These are phyloP conservation scores for Eulemur mongoz DNA, from an alignment of 2,797 vertebrate genomes.

Conservation along the genomic window DNA sequence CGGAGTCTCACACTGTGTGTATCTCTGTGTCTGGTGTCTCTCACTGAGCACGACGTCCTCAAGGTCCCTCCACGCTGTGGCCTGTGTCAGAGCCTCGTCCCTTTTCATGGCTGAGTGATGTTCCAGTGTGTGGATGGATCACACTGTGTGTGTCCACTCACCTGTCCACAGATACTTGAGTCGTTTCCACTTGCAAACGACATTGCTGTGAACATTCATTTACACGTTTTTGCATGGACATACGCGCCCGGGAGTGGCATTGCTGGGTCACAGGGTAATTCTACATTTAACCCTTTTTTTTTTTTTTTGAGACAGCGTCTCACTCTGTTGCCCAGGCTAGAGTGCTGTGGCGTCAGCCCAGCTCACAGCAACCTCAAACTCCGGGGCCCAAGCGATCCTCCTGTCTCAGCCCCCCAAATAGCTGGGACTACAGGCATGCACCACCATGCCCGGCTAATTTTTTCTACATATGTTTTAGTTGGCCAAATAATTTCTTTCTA, in stretches of 20 bases:
- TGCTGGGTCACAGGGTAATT: background rate
- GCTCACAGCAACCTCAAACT: too few species aligned
- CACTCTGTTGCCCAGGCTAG: too few species aligned
- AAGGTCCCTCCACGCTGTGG: accelerated
- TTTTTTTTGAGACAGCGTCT: too few species aligned
- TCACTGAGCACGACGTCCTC: background rate
- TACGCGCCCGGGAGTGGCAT: background rate
- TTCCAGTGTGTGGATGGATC: accelerated
- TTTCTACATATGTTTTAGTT: too few species aligned
- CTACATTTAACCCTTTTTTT: background rate
- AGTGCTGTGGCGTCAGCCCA: too few species aligned
- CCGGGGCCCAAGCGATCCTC: too few species aligned
- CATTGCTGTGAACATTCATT: background rate
- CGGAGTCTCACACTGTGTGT: background rate
- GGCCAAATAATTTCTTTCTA: too few species aligned
- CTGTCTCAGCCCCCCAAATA: too few species aligned
- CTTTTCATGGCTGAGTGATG: accelerated
- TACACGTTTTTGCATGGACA: background rate
- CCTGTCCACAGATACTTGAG: background rate
- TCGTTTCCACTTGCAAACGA: background rate
- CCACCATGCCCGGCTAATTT: too few species aligned
- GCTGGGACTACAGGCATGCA: too few species aligned
- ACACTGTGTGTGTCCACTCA: too few species aligned
- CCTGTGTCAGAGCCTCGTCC: background rate
- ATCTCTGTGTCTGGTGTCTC: background rate